Evolutionary conservation across 2,888 invertebrate species (phyloP), one percentile per base, ranked within the genome.

Genomic region (Drosophila macrospina): DNA sequence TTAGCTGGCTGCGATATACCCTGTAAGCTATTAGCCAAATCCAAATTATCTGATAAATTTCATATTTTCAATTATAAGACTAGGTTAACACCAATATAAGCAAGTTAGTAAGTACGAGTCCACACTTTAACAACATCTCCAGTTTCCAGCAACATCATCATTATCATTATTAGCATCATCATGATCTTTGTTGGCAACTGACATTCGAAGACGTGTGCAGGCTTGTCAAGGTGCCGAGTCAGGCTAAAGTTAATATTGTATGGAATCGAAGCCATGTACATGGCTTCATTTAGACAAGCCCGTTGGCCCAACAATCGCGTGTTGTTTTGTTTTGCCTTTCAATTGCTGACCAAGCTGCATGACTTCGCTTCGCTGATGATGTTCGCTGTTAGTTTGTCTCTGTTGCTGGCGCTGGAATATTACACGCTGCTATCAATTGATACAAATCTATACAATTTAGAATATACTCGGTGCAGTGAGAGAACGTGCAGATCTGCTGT

Each of bases 191-290:
- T 51, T 74, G 67, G 54, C 72, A 69, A 67, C 70, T 72, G 79
- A 64, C 79, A 74, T 75, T 72, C 66, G 63, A 67, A 80, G 74
- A 73, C 70, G 74, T 67, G 75, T 78, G 62, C 71, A 86, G 83
- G 88, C 86, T 89, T 78, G 89, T 80, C 88, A 88, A 88, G 86
- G 83, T 83, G 70, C 73, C 56, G 56, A 67, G 50, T 68, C 37
- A 52, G 73, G 37, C 52, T 41, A 66, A 42, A 47, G 60, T 39
- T 54, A 52, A 59, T 60, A 61, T 45, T 55, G 60, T 44, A 51
- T 59, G 61, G 50, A 74, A 74, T 65, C 48, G 54, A 45, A 69
- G 36, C 36, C 44, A 48, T 68, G 52, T 63, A 39, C 65, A 81
- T 85, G 75, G 69, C 86, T 85, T 64, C 67, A 64, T 66, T 85